These are phyloP conservation scores for Acleris laterana DNA, from an alignment of 2,888 invertebrate species.

Conservation along the genomic window DNA sequence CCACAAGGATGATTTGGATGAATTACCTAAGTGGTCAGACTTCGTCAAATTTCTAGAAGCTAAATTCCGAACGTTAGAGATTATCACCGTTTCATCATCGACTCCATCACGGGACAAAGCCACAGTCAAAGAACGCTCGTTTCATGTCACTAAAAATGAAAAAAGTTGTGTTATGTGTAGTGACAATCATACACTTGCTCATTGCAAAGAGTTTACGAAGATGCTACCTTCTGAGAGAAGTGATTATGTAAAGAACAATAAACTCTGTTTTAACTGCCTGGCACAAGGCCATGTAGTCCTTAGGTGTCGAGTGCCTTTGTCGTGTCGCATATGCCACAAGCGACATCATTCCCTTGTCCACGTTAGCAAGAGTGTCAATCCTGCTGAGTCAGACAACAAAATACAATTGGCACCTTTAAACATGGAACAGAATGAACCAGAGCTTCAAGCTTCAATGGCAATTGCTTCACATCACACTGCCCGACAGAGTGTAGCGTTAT, in stretches of 20 bases:
- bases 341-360: constrained; percentile 23
- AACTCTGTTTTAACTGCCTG: constrained; percentile 15
- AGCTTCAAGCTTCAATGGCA: neutral
- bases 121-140: constrained; percentile 9
- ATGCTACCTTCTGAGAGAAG: constrained; percentile 2
- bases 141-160: neutral
- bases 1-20: constrained; percentile 34
- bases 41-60: constrained; percentile 42
- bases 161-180: constrained; percentile 21
- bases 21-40: constrained; percentile 38
- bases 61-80: constrained; percentile 44
- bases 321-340: constrained; percentile 15
- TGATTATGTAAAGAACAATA: neutral
- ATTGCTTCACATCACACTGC: constrained; percentile 11
- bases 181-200: constrained; percentile 10
- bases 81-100: constrained; percentile 31
- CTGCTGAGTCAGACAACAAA: neutral
- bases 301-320: constrained; percentile 9
- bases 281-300: constrained; percentile 16
- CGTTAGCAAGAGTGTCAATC: neutral
- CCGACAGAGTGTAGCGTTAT: neutral
- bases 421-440: constrained; percentile 3
- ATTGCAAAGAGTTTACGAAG: constrained; percentile 23
- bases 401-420: neutral
- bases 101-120: constrained; percentile 6